Evolutionary conservation across 2,113 vertebrate genomes (phyloP), one percentile per base, ranked within the genome.

Genomic region (Fregetta grallaria): DNA sequence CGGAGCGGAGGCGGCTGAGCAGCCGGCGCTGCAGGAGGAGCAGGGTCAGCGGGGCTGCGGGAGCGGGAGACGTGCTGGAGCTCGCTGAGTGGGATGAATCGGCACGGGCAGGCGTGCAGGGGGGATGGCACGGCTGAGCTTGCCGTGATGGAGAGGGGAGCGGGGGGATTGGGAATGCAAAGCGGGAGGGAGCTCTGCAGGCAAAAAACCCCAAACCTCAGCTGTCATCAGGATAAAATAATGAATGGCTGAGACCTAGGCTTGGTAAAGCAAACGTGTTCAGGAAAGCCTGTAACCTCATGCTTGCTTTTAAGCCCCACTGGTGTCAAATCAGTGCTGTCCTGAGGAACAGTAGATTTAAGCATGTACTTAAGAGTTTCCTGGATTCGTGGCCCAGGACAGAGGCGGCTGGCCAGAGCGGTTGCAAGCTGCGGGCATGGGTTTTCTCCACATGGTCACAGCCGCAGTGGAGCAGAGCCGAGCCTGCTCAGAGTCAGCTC

Each of bases 141-240:
- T 53, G 55, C 50, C 1, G 0, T 15, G 67, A 59, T 44, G 72
- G 38, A 81, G n/a, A 79, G 55, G 19, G 80, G 78, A 86, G 75
- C 4, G 0, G 34, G 61, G 74, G n/a, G n/a, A 79, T 42, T 56
- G 66, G 21, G 61, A 68, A 38, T 45, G 45, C 47, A 40, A 52
- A 36, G 78, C 18, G 1, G 29, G 71, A 52, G 71, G 34, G 62
- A 90, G 47, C 38, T 90, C 7, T 16, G 63, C 88, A 86, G 82
- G 75, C 87, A 78, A 80, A 92, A 94, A 92, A 30, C 52, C 74
- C 87, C 90, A 93, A 96, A 96, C 93, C 96, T 96, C 95, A 94
- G 90, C 96, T 97, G 95, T 95, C 96, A 94, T 82, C 75, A 0
- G 74, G 78, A 71, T 70, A 38, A 95, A 92, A 79, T 90, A 93